Base-by-base conservation (phyloP, 2,113 vertebrate genomes). In the Pheucticus melanocephalus region DNA sequence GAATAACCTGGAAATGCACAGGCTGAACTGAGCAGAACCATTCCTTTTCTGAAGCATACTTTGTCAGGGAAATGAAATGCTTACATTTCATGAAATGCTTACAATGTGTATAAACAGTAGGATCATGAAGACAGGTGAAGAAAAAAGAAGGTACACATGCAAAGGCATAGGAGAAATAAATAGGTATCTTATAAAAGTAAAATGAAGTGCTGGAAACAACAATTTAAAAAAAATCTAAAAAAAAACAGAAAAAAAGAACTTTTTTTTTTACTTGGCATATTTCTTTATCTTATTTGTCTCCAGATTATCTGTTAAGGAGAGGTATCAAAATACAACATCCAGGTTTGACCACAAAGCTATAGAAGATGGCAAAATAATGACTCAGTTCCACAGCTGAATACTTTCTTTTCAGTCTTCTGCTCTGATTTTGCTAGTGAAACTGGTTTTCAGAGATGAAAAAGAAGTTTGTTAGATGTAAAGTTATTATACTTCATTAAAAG, bases 141-240 rank as follows among this genome's bases (percentile, higher is more conserved):
- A 39, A 69, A 77, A 27, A 77, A 42, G 19, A 86, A 66, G 15
- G 18, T 35, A 42, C 12, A 48, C 39, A 66, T 54, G 35, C 47
- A 91, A 86, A 70, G 5, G 35, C 4, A 27, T 12, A 4, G 14
- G 15, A 83, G 20, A 91, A 86, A 79, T 24, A 3, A 68, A 56
- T 2, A 66, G 12, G 3, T 11, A 54, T 35, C 10, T 66, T 70
- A 63, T 70, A 10, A 88, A 70, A 37, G 30, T 23, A 35, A 94
- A 84, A 86, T 12, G 12, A 92, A 89, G n/a, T 85, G 13, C 8
- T 75, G 21, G 15, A 71, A 79, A 50, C 30, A 73, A 42, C 10
- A 51, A 31, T 12, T 1, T 1, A 0, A 3, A 33, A 42, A 48
- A 54, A 31, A 42, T 2, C 6, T 31, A 60, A 81, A 28, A 53